These are phyloP conservation scores for Loxodonta africana DNA, from an alignment of 2,113 vertebrate genomes.

Conservation along the genomic window DNA sequence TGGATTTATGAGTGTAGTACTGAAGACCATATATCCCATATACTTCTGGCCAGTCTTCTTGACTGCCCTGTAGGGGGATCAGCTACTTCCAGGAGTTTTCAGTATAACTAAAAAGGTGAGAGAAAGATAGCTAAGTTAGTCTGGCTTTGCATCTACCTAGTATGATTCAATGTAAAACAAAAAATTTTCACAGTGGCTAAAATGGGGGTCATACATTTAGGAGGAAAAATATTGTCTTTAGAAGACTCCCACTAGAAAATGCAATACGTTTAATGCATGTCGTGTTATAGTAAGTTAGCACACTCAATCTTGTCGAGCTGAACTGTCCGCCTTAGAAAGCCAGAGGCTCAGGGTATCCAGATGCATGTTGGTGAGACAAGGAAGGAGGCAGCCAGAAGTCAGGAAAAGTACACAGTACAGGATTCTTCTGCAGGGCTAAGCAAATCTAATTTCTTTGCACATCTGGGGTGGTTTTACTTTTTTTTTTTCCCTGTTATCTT, in stretches of 20 bases:
- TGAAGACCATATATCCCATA: neutral
- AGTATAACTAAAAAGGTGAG: neutral
- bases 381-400: neutral
- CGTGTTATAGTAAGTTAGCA: neutral
- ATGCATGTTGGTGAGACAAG: neutral
- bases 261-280: neutral
- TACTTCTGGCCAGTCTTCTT: neutral
- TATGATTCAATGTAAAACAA: neutral
- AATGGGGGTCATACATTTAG: neutral
- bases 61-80: neutral
- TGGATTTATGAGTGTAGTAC: neutral
- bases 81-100: neutral
- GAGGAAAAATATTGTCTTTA: constrained; percentile 27
- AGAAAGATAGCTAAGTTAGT: neutral
- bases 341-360: neutral
- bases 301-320: rapidly evolving
- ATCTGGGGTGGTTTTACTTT: neutral
- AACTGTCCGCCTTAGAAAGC: neutral
- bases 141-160: neutral
- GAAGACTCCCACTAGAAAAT: neutral
- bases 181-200: neutral
- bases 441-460: constrained; percentile 19
- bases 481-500: neutral
- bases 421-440: neutral
- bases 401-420: neutral